Evolutionary conservation across 2,113 vertebrate genomes (phyloP), one percentile per base, ranked within the genome.

Genomic region (Pelvicachromis taeniatus): DNA sequence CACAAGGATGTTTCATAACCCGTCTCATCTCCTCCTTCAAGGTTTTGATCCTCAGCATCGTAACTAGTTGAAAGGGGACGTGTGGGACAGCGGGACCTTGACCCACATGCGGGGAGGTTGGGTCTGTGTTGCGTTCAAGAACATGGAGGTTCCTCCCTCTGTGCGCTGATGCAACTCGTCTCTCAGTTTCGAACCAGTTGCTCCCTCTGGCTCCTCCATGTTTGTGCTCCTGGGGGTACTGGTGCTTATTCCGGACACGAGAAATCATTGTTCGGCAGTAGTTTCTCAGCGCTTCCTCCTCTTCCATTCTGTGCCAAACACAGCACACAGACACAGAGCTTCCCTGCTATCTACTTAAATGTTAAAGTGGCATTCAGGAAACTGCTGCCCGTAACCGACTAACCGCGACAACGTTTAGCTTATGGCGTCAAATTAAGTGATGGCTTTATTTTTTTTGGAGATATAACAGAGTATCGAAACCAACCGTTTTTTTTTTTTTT

Each of bases 1-100:
- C 7, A 17, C 10, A 3, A 21, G 4, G 26, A 9, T 17, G 19
- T 13, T 9, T 52, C 19, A 87, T 70, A 73, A 97, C 96, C 94
- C 94, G 92, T 63, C 81, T 95, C 19, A 93, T 38, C 7, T 88
- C 31, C 61, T 94, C 93, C 38, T 84, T 78, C 77, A 94, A 78
- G 5, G 91, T 95, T 55, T 94, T 85, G 80, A 95, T 88, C 78
- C 54, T 85, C 40, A 96, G 85, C 61, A 86, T 91, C 73, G 86
- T 88, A 45, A 96, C 50, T 1, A 96, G 89, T 11, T 5, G 83
- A 45, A 6, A n/a, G 35, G 95, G 96, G 61, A 95, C 94, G 7
- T 9, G 1, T 45, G 19, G 65, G 35, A 5, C 81, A 6, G n/a
- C 63, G 0, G 16, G 78, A 83, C 75, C 26, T 68, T 26, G 90